phyloP scores from a whole-genome alignment of 2,113 vertebrate genomes.

The Synchiropus splendidus region DNA sequence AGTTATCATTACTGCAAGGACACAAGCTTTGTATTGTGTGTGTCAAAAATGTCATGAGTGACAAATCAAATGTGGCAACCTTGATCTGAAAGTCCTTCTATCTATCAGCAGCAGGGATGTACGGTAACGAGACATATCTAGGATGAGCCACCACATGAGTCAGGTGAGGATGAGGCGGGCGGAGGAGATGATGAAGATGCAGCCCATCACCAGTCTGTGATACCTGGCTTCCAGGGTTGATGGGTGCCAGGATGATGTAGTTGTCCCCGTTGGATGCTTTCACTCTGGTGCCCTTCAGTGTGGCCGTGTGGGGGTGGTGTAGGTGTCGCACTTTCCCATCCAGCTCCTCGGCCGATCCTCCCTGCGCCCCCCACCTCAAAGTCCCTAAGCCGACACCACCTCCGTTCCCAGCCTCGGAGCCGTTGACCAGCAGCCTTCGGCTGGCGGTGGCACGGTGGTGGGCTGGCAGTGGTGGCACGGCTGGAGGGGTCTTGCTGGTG shows the following conservation, averaged over 20 bases:
- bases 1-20: too few relatives aligned
- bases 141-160: conserved; percentile 59
- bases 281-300: conserved; percentile 68
- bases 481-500: conserved; percentile 65
- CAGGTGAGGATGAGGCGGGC: conserved; percentile 51
- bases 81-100: conserved; percentile 40
- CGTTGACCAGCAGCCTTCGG: conserved; percentile 73
- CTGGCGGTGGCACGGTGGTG: conserved; percentile 75
- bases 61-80: too few relatives aligned
- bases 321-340: conserved; percentile 57
- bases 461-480: conserved; percentile 57
- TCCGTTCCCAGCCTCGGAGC: conserved; percentile 42
- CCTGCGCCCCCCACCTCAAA: conserved; percentile 60
- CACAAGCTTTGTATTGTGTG: too few relatives aligned
- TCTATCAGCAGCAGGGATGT: conserved; percentile 51
- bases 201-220: conserved; percentile 49
- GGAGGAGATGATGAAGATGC: conserved; percentile 63
- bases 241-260: conserved; percentile 88
- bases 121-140: conserved; percentile 64
- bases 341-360: conserved; percentile 68
- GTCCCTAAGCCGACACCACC: conserved; percentile 16
- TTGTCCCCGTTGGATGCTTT: conserved; percentile 77
- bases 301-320: conserved; percentile 55
- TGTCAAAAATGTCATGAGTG: too few relatives aligned
- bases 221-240: conserved; percentile 90